Evolutionary conservation across 1,140 invertebrate species (phyloP).

Genomic region (Globodera ellingtonae): DNA sequence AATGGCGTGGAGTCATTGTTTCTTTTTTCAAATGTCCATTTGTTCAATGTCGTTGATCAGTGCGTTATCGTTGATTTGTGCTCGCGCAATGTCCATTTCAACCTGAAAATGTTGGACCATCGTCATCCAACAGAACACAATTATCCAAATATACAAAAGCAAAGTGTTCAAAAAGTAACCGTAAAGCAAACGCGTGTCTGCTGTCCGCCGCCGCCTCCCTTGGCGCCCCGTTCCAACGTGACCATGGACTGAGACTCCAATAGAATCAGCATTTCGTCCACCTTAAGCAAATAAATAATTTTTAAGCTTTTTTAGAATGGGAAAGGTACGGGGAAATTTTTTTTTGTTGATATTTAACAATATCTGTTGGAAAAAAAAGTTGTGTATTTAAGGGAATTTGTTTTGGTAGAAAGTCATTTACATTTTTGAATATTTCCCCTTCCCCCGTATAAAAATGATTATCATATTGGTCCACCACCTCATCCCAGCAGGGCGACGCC

Average conservation of each 20-base stretch:
- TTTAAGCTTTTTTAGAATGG: too few species aligned
- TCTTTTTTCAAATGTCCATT: constrained; percentile 5
- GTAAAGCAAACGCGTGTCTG: constrained; percentile 5
- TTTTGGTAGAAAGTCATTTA: too few species aligned
- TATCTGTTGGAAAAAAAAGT: too few species aligned
- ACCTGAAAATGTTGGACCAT: constrained; percentile 29
- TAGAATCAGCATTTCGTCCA: constrained; percentile 30
- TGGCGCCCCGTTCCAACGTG: constrained; percentile 15
- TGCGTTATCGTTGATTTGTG: constrained; percentile 41
- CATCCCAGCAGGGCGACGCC: constrained; percentile 32
- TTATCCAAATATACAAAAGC: too few species aligned
- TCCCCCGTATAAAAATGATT: too few species aligned
- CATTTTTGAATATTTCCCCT: too few species aligned
- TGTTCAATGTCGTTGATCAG: constrained; percentile 34
- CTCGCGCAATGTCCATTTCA: constrained; percentile 37
- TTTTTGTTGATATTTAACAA: too few species aligned
- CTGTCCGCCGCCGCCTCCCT: constrained; percentile 19
- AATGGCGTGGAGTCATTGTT: too few species aligned
- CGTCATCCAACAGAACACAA: too few species aligned
- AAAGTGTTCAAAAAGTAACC: background rate
- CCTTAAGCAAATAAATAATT: too few species aligned
- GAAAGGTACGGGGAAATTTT: too few species aligned
- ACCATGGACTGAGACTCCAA: constrained; percentile 49
- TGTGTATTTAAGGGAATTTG: too few species aligned
- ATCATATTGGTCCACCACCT: constrained; percentile 6